Evolutionary conservation across 2,888 invertebrate genomes (phyloP), one percentile per base, ranked within the genome.

Genomic region (Electrophaes corylata): DNA sequence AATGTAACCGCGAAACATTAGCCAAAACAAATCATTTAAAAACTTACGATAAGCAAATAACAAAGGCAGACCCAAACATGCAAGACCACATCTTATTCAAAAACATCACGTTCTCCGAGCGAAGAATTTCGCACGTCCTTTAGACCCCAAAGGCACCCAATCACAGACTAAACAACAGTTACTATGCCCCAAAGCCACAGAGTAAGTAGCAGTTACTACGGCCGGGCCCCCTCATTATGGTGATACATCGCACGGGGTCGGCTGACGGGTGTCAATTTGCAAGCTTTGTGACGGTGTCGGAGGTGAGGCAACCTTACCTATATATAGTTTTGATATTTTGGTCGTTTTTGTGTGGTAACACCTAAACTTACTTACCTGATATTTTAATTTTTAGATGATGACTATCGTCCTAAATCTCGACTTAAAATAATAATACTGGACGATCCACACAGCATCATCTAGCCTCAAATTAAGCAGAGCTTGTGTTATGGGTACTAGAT

Each of bases 231-330:
- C 53, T 59, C 49, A 59, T 59, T 59, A 59, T 45, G 54, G 55
- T 59, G 62, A 59, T 57, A 61, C 53, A 60, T 58, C 55, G 61
- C 19, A 44, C 57, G 51, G 58, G 60, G 53, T 62, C 55, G 51
- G 41, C 60, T 60, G 64, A 66, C 64, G 60, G 62, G 64, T 63
- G 64, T 66, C 66, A 66, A 66, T 66, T 66, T 63, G 62, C 57
- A 57, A 58, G 64, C 60, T 60, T 56, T 56, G 46, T 53, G 44
- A 40, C 48, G 44, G 8, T 45, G 51, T 51, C 49, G 40, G 2
- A 31, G 49, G 49, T 29, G 37, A 26, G 20, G 47, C 16, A 37
- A 37, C 11, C 20, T 10, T 40, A 19, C 29, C 33, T 33, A 31
- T 18, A 18, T 29, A 31, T 40, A 12, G 50, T 14, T 49, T n/a